Conservation (phyloP, 2,888 invertebrate genomes). For the Acheta domesticus region DNA sequence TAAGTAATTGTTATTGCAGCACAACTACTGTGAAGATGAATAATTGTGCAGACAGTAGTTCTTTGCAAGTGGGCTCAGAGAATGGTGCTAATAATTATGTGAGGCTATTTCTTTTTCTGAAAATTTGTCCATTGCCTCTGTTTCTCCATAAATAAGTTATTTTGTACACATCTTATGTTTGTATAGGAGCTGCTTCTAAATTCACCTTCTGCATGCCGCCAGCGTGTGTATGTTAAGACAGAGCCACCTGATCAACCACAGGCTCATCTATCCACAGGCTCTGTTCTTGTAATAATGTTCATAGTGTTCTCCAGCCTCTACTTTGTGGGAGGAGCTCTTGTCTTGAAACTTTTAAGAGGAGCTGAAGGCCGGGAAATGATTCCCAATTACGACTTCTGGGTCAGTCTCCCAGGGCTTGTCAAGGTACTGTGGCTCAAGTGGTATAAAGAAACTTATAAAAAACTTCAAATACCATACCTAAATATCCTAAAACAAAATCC, state of each 20-base stretch:
- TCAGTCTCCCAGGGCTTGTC: constrained; percentile 63
- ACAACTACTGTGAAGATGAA: too few species aligned
- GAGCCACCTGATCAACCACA: background rate
- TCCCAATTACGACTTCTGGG: constrained; percentile 73
- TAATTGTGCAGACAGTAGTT: too few species aligned
- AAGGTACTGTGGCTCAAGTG: constrained; percentile 51
- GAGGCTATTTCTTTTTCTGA: background rate
- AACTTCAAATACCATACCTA: background rate
- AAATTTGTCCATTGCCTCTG: too few species aligned
- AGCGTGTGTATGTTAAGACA: background rate
- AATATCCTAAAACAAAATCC: too few species aligned
- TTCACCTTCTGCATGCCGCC: background rate
- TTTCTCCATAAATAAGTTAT: too few species aligned
- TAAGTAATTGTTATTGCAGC: too few species aligned
- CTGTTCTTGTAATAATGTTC: constrained; percentile 62
- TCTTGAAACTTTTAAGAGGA: constrained; percentile 65
- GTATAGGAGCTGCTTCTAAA: constrained; percentile 18
- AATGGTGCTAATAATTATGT: background rate
- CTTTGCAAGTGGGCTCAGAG: too few species aligned
- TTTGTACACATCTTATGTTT: background rate
- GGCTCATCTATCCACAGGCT: constrained; percentile 55
- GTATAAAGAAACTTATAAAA: background rate
- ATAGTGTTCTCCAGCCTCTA: constrained; percentile 58
- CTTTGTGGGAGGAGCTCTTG: constrained; percentile 62
- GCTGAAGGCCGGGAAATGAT: constrained; percentile 70